Percentiles rank a stretch among this genome's conserved stretches.
Evolutionary conservation across 2,888 invertebrate species (phyloP).

Genomic region (Hermaeophaga mercurialis): DNA sequence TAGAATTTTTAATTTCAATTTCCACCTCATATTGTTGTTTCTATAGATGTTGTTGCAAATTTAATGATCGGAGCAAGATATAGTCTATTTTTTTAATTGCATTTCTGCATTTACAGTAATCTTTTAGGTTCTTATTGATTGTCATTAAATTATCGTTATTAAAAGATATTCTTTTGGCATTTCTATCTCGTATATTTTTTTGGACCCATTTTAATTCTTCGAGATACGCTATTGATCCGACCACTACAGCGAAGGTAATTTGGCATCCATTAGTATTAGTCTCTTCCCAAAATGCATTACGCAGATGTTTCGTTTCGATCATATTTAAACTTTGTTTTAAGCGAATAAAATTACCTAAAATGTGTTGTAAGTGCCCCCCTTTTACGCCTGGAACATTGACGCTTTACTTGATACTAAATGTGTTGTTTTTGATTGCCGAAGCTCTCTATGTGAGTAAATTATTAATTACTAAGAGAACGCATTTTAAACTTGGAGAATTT

Average conservation of each 20-base stretch:
- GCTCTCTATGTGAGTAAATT: conserved; percentile 4
- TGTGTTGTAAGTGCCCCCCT: conserved; percentile 17
- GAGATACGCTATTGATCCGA: neutral
- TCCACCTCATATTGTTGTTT: too few species aligned
- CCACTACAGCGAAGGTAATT: conserved; percentile 5
- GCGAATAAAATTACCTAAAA: conserved; percentile 2
- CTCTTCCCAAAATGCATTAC: conserved; percentile 1
- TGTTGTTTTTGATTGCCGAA: conserved; percentile 1
- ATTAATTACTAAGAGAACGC: too few species aligned
- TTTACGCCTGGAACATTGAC: conserved; percentile 1
- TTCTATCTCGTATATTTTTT: too few species aligned
- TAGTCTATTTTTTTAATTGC: too few species aligned
- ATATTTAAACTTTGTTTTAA: neutral
- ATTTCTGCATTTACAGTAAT: too few species aligned
- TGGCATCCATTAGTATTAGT: conserved; percentile 7
- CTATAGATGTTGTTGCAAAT: too few species aligned
- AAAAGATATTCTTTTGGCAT: too few species aligned
- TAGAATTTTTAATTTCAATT: too few species aligned
- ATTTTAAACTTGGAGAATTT: too few species aligned
- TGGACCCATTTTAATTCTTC: neutral
- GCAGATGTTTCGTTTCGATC: neutral
- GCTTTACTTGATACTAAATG: neutral
- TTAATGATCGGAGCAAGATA: too few species aligned
- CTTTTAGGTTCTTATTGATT: too few species aligned
- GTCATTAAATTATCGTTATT: too few species aligned